Conservation (phyloP, 2,113 vertebrate genomes). For the Scopus umbretta region DNA sequence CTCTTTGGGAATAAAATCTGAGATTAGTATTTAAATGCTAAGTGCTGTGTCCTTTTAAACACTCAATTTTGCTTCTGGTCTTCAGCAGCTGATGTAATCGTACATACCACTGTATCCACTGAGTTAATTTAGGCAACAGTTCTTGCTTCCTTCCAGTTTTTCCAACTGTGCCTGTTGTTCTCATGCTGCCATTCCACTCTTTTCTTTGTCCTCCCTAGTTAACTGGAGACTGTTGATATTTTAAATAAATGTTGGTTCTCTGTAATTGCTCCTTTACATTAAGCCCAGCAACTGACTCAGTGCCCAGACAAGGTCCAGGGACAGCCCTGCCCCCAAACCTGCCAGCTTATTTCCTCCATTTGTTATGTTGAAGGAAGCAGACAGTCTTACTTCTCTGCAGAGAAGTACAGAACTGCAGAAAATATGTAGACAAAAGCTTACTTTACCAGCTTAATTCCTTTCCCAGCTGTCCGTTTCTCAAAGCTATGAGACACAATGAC, state of each 20-base stretch:
- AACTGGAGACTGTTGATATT: not conserved
- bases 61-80: not conserved
- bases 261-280: not conserved
- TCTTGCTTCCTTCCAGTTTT: not conserved
- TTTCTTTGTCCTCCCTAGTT: not conserved
- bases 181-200: not conserved
- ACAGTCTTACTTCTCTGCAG: not conserved
- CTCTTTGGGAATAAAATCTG: not conserved
- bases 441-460: not conserved
- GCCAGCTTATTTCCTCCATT: not conserved
- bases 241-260: not conserved
- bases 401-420: not conserved
- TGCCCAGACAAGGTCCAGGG: not conserved
- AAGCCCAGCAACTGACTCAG: not conserved
- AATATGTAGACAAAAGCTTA: not conserved
- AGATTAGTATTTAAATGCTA: not conserved
- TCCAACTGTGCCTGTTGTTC: not conserved
- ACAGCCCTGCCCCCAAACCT: rapidly evolving
- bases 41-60: not conserved
- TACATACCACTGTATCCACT: not conserved
- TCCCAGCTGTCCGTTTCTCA: not conserved
- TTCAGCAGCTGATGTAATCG: not conserved
- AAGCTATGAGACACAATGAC: not conserved
- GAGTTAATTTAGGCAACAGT: not conserved
- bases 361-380: not conserved